phyloP scores from a whole-genome alignment of 2,888 invertebrate genomes.

The Conus canariensis region DNA sequence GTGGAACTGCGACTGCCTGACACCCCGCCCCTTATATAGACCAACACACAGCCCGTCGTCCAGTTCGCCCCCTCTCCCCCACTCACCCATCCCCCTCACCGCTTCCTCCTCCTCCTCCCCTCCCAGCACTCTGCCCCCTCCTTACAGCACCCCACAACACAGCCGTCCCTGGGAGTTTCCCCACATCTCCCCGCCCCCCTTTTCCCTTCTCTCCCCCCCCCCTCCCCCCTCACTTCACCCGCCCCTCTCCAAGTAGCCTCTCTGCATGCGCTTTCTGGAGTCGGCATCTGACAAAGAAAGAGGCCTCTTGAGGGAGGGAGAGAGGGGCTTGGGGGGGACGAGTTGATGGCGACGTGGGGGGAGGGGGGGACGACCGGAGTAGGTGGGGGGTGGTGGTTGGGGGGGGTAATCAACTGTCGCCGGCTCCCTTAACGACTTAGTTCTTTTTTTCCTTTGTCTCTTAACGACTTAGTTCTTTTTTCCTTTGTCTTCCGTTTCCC shows the following conservation, averaged over 20 bases:
- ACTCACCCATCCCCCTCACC: background rate
- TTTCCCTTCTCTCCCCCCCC: background rate
- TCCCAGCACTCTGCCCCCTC: background rate
- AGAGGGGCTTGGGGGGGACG: no score
- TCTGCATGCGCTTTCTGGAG: background rate
- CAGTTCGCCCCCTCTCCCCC: background rate
- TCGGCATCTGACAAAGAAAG: background rate
- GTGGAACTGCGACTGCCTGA: background rate
- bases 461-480: no score
- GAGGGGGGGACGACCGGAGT: background rate
- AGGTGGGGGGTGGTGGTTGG: no score
- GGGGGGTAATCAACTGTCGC: no score
- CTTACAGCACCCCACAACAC: no score
- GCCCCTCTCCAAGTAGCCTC: no score
- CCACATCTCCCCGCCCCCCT: background rate
- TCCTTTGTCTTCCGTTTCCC: no score
- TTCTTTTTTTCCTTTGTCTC: no score
- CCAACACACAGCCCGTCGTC: background rate
- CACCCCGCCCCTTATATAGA: background rate
- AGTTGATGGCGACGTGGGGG: no score
- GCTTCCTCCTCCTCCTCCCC: background rate
- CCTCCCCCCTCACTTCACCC: background rate
- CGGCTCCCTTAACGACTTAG: no score
- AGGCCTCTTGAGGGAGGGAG: background rate
- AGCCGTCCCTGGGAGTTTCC: no score